Base-by-base conservation (phyloP, 2,113 vertebrate genomes). In the Campylomormyrus tamandua region DNA sequence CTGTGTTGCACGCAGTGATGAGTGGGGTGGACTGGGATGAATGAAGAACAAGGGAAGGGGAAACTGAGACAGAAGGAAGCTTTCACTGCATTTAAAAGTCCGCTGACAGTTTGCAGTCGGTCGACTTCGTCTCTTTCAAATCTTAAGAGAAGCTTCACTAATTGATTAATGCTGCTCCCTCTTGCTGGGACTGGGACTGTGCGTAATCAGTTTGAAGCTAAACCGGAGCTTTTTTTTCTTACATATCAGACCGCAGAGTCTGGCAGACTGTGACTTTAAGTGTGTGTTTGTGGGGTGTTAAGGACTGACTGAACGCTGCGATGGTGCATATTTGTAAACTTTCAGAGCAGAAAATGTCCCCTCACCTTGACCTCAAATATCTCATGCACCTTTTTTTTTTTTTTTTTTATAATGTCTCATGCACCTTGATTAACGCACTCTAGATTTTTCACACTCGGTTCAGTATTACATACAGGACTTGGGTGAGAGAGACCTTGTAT, bases 41-140 rank as follows among this genome's bases (percentile, higher is more conserved):
- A 87, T 87, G 31, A 58, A 17, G 31, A 56, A 87, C 31, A 31
- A 50, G 86, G 24, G 46, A 66, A 21, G 62, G 56, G 45, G 66
- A 49, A 84, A 85, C 19, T 15, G 42, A 85, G 11, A 27, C 24
- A 39, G 74, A 86, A 86, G 45, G 83, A 35, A 66, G 35, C 74
- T 56, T 58, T 85, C 48, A 45, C 86, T 77, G 90, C 84, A 21
- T 90, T 88, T 87, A 27, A 77, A 90, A 90, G 62, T 77, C 83
- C 53, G 74, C 56, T 45, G 58, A 19, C 45, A 48, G 45, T 50
- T 27, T 86, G 46, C 83, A 86, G 83, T 50, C 46, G 48, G 83
- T 24, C 45, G n/a, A 77, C 66, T 77, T 50, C 27, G 27, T 77
- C n/a, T 70, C 45, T 89, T 56, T 83, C 89, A 58, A 19, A 56